These are phyloP conservation scores for Cataglyphis cursor DNA, from an alignment of 2,888 invertebrate genomes.

Conservation along the genomic window DNA sequence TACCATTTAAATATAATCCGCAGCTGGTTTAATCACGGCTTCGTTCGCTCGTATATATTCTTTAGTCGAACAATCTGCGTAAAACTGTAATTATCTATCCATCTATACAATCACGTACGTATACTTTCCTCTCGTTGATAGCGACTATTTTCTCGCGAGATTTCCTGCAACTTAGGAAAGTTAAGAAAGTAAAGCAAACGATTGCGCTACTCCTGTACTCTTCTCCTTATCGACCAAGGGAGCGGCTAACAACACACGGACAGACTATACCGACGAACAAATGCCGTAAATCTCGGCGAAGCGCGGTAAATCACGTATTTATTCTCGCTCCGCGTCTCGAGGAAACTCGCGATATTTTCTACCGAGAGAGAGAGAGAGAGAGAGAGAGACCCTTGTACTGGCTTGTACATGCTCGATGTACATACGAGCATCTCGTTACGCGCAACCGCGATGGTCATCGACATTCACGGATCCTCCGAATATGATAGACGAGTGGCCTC, in stretches of 20 bases:
- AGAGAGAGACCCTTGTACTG: neutral
- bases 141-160: conserved; percentile 8
- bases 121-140: conserved; percentile 31
- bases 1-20: conserved; percentile 19
- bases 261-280: neutral
- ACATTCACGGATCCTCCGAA: neutral
- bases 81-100: conserved; percentile 31
- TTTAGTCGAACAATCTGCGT: neutral
- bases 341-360: conserved; percentile 21
- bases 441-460: neutral
- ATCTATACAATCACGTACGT: conserved; percentile 20
- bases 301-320: conserved; percentile 70
- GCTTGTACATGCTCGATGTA: neutral
- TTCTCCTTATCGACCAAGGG: conserved; percentile 1
- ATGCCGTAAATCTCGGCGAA: conserved; percentile 72
- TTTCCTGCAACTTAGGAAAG: conserved; percentile 46
- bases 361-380: neutral
- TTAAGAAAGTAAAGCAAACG: conserved; percentile 33
- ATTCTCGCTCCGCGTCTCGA: conserved; percentile 32
- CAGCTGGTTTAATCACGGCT: conserved; percentile 16
- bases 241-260: conserved; percentile 28
- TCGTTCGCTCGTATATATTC: conserved; percentile 11
- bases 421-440: conserved; percentile 23
- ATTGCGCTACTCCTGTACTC: conserved; percentile 7
- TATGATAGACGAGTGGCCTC: neutral